These are phyloP conservation scores for Jacana jacana DNA, from an alignment of 2,113 vertebrate genomes.

Conservation along the genomic window DNA sequence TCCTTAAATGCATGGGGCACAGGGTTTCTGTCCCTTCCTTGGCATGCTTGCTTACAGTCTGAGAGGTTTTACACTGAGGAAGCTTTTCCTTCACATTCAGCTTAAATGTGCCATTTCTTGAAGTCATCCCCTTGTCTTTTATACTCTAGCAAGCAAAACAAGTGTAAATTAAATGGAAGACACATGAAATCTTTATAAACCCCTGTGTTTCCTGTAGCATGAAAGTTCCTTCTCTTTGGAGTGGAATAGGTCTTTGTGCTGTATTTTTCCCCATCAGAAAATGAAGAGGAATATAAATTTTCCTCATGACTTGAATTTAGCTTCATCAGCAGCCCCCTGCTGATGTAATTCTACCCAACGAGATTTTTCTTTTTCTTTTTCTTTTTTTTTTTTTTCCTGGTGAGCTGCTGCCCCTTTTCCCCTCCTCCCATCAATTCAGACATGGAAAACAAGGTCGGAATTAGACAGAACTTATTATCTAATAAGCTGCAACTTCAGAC, in stretches of 20 bases:
- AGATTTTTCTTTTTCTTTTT: not conserved
- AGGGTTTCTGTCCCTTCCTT: not conserved
- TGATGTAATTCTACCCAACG: conserved; percentile 1
- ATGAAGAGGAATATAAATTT: conserved; percentile 49
- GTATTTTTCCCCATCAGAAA: conserved; percentile 30
- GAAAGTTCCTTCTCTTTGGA: not conserved
- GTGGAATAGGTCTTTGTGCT: not conserved
- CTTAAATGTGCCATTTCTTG: conserved; percentile 51
- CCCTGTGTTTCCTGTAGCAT: not conserved
- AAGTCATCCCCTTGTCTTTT: conserved; percentile 34
- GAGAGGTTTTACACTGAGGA: conserved; percentile 1
- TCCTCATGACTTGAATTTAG: conserved; percentile 53
- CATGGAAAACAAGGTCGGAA: conserved; percentile 13
- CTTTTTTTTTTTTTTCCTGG: not conserved
- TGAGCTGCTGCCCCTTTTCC: not conserved
- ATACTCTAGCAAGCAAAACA: conserved; percentile 40
- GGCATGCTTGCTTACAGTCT: not conserved
- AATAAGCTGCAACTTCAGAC: conserved; percentile 13
- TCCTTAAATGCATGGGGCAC: not conserved
- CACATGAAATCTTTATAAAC: conserved; percentile 48
- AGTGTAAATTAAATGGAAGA: conserved; percentile 55
- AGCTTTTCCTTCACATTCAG: not conserved
- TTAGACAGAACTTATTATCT: conserved; percentile 20
- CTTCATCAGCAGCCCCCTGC: conserved; percentile 52
- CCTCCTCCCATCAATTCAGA: not conserved